Base-by-base conservation (phyloP, 2,888 invertebrate species). In the Isoperla grammatica region DNA sequence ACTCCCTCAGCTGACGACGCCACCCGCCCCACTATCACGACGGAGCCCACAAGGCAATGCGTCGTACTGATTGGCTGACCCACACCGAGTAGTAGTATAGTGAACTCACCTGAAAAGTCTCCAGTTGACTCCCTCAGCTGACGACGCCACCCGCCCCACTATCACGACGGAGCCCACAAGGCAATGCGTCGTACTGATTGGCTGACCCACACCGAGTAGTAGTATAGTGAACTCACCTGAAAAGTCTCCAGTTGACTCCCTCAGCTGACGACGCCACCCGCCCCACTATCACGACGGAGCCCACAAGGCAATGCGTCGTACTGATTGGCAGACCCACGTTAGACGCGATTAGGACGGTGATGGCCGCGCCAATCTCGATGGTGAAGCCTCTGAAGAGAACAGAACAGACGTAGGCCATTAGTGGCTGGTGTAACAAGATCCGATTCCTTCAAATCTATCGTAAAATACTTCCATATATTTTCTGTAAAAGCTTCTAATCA, bases 101-200 rank as follows among this genome's bases (percentile, higher is more conserved):
- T n/a, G n/a, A n/a, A n/a, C n/a, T n/a, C n/a, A 85, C 85, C 85
- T 79, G 75, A 89, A 89, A 53, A 89, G 77, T 71, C 81, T 84
- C 89, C 90, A 89, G 71, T 90, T 88, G 39, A 90, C 89, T 12
- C 85, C 81, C 67, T 84, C 81, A 61, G 82, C 81, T 53, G 74
- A 76, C 39, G 84, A 78, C 59, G 84, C 85, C 67, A 85, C 85
- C 78, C 91, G 90, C 11, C 96, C 97, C 61, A 97, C 96, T 72
- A 91, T 92, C 43, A 99, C 97, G 39, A 99, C 95, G n/a, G 95
- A 95, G 61, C 98, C 98, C 22, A 98, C 97, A 79, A 99, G 99
- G 77, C 98, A 99, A 75, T 99, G 98, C 2, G 98, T 99, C 11
- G 98, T 98, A 66, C 95, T 95, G 69, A 99, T 93, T 20, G 98